phyloP scores from a whole-genome alignment of 2,113 vertebrate genomes.

The Sander lucioperca region DNA sequence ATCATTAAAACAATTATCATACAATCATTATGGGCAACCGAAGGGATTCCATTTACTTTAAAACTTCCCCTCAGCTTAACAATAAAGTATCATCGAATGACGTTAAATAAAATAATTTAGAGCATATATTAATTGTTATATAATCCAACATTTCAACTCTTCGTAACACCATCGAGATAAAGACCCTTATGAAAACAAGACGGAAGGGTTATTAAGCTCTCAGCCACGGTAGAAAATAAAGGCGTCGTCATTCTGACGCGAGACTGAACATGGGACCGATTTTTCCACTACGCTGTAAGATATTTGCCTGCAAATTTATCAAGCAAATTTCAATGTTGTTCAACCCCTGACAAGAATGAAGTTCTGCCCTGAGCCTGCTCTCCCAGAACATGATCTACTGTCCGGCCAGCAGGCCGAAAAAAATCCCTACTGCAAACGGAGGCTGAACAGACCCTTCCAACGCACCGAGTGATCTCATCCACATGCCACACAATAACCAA shows the following conservation, averaged over 20 bases:
- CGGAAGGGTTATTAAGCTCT: not conserved
- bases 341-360: not conserved
- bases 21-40: constrained; percentile 51
- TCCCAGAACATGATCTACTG: not conserved
- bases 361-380: not conserved
- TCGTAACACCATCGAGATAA: constrained; percentile 37
- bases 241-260: constrained; percentile 17
- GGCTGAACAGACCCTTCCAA: constrained; percentile 21
- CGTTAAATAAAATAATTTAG: constrained; percentile 77
- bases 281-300: not conserved
- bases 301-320: not conserved
- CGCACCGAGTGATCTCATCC: constrained; percentile 11
- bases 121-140: constrained; percentile 65
- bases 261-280: not conserved
- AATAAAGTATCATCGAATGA: constrained; percentile 37
- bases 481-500: constrained; percentile 1
- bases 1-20: constrained; percentile 31
- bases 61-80: constrained; percentile 6
- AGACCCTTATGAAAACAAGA: constrained; percentile 35
- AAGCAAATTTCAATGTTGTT: not conserved
- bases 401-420: not conserved
- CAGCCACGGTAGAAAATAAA: constrained; percentile 30
- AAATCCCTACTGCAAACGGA: constrained; percentile 7
- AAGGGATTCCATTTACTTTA: constrained; percentile 36
- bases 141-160: constrained; percentile 50